Percentiles rank a stretch among this genome's conserved stretches.
Conservation (phyloP, 2,113 vertebrate species). For the Rhineura floridana region DNA sequence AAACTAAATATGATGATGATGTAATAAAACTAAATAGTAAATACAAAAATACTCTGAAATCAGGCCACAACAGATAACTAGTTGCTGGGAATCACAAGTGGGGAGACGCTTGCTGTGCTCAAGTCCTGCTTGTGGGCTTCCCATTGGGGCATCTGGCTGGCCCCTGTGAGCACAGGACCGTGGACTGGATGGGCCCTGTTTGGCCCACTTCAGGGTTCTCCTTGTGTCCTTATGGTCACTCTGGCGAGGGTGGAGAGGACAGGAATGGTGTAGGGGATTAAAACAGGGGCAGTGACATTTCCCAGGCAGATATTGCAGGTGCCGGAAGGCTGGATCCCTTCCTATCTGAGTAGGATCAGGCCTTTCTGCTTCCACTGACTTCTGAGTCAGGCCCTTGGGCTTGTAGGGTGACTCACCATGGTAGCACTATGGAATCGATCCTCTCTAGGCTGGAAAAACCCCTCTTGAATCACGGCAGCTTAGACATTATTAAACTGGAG, state of each 20-base stretch:
- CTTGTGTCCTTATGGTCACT: no score
- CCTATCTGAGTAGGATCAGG: not conserved
- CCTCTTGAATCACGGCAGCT: not conserved
- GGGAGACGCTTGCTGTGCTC: no score
- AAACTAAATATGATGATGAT: no score
- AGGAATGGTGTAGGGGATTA: accelerated
- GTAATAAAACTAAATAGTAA: no score
- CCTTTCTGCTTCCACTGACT: not conserved
- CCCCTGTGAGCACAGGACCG: no score
- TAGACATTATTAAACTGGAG: not conserved
- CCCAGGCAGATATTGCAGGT: not conserved
- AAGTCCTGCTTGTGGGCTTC: no score
- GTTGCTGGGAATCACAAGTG: no score
- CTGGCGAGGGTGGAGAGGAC: not conserved
- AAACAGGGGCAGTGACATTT: not conserved
- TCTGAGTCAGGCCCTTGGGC: not conserved
- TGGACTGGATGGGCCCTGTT: no score
- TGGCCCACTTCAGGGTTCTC: no score
- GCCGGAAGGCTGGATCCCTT: not conserved
- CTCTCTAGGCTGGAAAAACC: not conserved
- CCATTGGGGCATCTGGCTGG: no score
- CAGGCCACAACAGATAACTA: no score
- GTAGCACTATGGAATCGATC: not conserved
- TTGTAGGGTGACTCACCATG: not conserved
- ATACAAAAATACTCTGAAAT: no score